These are phyloP conservation scores for Frankliniella fusca DNA, from an alignment of 2,888 invertebrate species.

Conservation along the genomic window DNA sequence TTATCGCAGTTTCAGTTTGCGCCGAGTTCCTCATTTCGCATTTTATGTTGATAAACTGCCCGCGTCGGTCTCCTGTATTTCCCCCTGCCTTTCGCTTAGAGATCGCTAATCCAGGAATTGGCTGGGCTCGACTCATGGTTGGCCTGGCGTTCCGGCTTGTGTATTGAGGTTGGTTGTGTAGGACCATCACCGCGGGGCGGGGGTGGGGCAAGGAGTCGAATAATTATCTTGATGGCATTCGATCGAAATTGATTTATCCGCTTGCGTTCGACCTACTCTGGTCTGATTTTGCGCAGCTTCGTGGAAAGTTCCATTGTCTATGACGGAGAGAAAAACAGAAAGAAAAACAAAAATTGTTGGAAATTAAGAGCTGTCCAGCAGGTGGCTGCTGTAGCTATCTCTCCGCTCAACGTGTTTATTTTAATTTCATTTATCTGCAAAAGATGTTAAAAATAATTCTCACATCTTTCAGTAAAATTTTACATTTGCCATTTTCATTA, in stretches of 20 bases:
- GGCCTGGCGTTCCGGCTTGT: neutral
- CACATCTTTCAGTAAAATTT: neutral
- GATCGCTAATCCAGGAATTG: neutral
- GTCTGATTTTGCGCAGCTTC: no score
- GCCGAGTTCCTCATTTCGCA: neutral
- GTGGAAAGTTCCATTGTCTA: neutral
- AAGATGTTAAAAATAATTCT: no score
- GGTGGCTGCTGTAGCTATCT: neutral
- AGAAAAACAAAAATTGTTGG: neutral
- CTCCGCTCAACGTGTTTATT: neutral
- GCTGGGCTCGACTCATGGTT: neutral
- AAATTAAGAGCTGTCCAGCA: neutral
- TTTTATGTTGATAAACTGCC: no score
- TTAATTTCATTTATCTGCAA: no score
- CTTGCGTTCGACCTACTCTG: neutral
- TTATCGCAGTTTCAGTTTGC: neutral
- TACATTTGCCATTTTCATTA: neutral
- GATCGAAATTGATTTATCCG: no score
- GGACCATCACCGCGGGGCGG: neutral
- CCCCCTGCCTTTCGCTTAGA: neutral
- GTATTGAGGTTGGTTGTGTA: neutral
- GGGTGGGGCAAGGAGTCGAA: neutral
- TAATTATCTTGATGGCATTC: no score
- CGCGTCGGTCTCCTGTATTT: neutral
- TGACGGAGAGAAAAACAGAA: no score